Conservation (phyloP, 2,797 vertebrate genomes). For the Hemibagrus guttatus region DNA sequence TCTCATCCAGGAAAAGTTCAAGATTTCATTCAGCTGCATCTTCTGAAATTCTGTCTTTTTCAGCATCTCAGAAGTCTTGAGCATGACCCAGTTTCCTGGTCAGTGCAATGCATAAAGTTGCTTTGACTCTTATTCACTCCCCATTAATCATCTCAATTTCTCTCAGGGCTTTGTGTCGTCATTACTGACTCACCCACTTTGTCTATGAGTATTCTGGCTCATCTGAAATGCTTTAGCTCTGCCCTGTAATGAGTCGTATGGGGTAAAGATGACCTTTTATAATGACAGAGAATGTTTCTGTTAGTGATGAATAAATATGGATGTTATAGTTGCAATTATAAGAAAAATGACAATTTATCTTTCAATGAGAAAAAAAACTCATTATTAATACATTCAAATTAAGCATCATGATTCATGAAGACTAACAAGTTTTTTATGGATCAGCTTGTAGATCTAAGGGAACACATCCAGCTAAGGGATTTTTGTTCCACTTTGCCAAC, state of each 20-base stretch:
- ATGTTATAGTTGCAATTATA: background rate
- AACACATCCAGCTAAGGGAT: constrained; percentile 42
- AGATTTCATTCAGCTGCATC: background rate
- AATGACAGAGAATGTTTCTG: constrained; percentile 53
- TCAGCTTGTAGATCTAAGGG: constrained; percentile 30
- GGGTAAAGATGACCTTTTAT: constrained; percentile 58
- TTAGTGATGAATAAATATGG: constrained; percentile 62
- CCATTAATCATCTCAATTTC: constrained; percentile 68
- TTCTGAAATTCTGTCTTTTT: constrained; percentile 6
- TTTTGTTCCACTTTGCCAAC: constrained; percentile 59
- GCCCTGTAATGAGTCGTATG: constrained; percentile 64
- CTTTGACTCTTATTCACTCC: constrained; percentile 64
- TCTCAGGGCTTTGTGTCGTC: constrained; percentile 68
- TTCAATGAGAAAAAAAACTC: background rate
- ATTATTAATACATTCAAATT: constrained; percentile 6
- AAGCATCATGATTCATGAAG: background rate
- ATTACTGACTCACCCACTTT: constrained; percentile 69
- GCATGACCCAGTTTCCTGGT: constrained; percentile 70
- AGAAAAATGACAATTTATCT: constrained; percentile 9
- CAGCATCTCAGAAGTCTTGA: constrained; percentile 1
- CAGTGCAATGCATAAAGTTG: constrained; percentile 62
- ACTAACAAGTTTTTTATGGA: constrained; percentile 19
- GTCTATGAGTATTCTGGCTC: constrained; percentile 51
- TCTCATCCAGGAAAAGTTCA: background rate
- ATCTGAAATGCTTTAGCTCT: constrained; percentile 71